These are phyloP conservation scores for Caenorhabditis sp. DNA, from an alignment of 2,888 invertebrate species.

Conservation along the genomic window DNA sequence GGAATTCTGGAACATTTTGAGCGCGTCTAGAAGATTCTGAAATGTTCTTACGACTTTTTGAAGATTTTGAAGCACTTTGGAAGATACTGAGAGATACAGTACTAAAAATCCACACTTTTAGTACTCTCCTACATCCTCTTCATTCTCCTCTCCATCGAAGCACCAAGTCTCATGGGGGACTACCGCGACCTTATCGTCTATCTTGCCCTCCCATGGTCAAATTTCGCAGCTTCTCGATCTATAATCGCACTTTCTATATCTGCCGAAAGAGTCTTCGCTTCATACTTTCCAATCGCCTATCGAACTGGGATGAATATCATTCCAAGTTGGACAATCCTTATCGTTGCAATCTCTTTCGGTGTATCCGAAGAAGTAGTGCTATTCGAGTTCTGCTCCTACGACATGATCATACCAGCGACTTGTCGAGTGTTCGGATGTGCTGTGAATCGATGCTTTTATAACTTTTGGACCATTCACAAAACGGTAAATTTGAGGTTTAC, in stretches of 20 bases:
- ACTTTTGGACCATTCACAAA: slow-evolving; percentile 39
- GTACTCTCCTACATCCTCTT: slow-evolving; percentile 19
- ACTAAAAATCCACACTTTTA: too few relatives aligned
- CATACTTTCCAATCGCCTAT: slow-evolving; percentile 24
- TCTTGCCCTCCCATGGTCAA: slow-evolving; percentile 36
- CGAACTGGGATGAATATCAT: not conserved
- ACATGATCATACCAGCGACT: slow-evolving; percentile 14
- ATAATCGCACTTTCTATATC: slow-evolving; percentile 24
- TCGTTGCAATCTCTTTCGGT: not conserved
- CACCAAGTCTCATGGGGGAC: not conserved
- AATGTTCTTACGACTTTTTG: too few relatives aligned
- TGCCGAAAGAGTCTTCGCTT: slow-evolving; percentile 8
- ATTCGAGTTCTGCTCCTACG: slow-evolving; percentile 7
- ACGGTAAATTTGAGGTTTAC: not conserved
- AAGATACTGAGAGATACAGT: too few relatives aligned
- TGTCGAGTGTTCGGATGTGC: slow-evolving; percentile 36
- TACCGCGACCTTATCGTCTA: slow-evolving; percentile 12
- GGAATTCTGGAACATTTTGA: too few relatives aligned
- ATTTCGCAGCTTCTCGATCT: slow-evolving; percentile 33
- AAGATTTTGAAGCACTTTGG: too few relatives aligned
- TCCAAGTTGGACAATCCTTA: not conserved
- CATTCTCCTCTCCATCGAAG: slow-evolving; percentile 15
- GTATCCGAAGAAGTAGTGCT: not conserved
- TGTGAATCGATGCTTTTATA: slow-evolving; percentile 27
- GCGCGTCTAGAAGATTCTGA: too few relatives aligned